Base-by-base conservation (phyloP, 2,797 vertebrate genomes). In the Eulemur mongoz region DNA sequence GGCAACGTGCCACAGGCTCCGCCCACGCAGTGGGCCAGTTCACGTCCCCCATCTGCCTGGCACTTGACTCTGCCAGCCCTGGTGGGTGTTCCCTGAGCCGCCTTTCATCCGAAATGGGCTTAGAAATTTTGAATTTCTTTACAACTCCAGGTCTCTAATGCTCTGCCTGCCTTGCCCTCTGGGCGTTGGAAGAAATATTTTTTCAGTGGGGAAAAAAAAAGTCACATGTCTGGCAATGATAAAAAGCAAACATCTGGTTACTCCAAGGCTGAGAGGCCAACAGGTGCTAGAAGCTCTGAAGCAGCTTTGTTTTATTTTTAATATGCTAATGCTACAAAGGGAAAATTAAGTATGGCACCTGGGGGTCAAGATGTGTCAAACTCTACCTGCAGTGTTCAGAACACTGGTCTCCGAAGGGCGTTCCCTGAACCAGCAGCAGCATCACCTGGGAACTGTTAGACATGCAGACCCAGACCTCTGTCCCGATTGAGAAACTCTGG, bases 41-140 rank as follows among this genome's bases (percentile, higher is more conserved):
- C 25, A 2, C 2, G 0, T 43, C 43, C 65, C 83, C 94, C 10
- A 30, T 67, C 81, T 84, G 54, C 70, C 59, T 50, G 54, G 40
- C 38, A 10, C 57, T 27, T 3, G 20, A 23, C 83, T 69, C 67
- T 0, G 0, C 52, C 38, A 25, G 35, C 63, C 38, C 40, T 40
- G 17, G 18, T 59, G n/a, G 5, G 32, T 22, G 9, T 69, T 32
- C 73, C 86, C 76, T 38, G 59, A 30, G 70, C 73, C 69, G 75
- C 72, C 96, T 94, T 92, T 87, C 40, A 40, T 78, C 73, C 89
- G 54, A 91, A 79, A 92, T 9, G 63, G 40, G 54, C n/a, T 45
- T 32, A 83, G 38, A 73, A 76, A 22, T 17, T 70, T 40, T 43
- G 67, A 87, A 38, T 83, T 93, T 76, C 85, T 89, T 92, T 93